A percentile compares a stretch with the other conserved stretches of the same genome.
Conservation (phyloP, 2,797 vertebrate species). For the Myiotriccus ornatus region DNA sequence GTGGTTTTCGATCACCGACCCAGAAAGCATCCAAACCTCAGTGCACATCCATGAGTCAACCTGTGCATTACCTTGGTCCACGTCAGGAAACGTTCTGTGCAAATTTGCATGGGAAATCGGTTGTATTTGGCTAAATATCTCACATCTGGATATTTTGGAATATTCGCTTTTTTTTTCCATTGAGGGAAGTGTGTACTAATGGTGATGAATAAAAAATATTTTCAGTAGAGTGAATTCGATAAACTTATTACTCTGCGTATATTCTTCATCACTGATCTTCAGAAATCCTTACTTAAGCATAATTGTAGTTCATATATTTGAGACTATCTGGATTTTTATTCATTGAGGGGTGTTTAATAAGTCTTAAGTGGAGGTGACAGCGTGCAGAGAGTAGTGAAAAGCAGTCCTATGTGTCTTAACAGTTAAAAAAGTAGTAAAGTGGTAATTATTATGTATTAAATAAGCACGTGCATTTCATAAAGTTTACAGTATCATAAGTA, state of each 20-base stretch:
- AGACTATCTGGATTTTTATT: neutral
- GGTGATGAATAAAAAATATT: neutral
- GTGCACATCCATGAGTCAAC: neutral
- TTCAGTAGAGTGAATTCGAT: accelerated
- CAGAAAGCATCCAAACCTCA: neutral
- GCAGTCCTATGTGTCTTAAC: neutral
- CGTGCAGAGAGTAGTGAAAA: neutral
- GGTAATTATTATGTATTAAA: neutral
- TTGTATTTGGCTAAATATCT: neutral
- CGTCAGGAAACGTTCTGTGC: neutral
- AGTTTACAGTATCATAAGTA: neutral
- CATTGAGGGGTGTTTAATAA: neutral
- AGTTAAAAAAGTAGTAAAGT: neutral
- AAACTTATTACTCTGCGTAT: neutral
- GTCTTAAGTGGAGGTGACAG: neutral
- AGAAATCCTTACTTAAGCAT: neutral
- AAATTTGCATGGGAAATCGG: neutral
- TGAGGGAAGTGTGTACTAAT: neutral
- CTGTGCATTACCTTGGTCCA: neutral
- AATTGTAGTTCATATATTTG: neutral
- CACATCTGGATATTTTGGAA: neutral
- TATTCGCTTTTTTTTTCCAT: neutral
- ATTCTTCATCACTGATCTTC: neutral
- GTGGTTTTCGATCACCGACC: neutral
- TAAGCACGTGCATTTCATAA: neutral